Evolutionary conservation across 2,888 invertebrate genomes (phyloP), one percentile per base, ranked within the genome.

Genomic region (Nymphalis c-album): DNA sequence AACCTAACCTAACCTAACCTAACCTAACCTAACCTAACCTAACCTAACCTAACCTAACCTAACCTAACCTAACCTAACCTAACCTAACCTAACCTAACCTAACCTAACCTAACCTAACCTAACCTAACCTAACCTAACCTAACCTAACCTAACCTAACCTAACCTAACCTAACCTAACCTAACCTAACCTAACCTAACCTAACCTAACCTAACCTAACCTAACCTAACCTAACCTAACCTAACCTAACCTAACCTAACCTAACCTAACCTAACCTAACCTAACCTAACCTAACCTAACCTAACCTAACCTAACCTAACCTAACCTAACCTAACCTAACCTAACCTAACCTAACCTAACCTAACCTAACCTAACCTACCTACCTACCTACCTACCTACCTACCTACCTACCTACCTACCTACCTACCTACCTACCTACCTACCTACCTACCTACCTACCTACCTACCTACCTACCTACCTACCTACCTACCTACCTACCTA

Each of bases 181-280:
- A 72, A 72, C 74, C 74, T 74, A 72, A 72, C 74, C 67, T 74
- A 72, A 72, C 74, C 74, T 74, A 72, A 72, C 74, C 74, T 74
- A 72, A 72, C 74, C 74, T 74, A 72, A 72, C 74, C 74, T 74
- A 72, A 72, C 74, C 73, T 73, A 71, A 71, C 72, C 73, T 73
- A 71, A 71, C 74, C 35, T 35, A 35, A 35, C 35, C 35, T 35
- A 35, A 73, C 73, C 73, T 73, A 73, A 72, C 74, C 73, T 74
- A 73, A 72, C 74, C 74, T 71, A 71, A 72, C 71, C 71, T 70
- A 72, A 70, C 72, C 69, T 69, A 72, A 67, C 71, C 73, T 70
- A 71, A 73, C 71, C 73, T 70, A 71, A 71, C 35, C 71, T 69
- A 35, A 35, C 35, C 35, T 35, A 35, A 35, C 35, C 35, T 35